Evolutionary conservation across 2,113 vertebrate species (phyloP), one percentile per base, ranked within the genome.

Genomic region (Tenebrosternarchus preto): DNA sequence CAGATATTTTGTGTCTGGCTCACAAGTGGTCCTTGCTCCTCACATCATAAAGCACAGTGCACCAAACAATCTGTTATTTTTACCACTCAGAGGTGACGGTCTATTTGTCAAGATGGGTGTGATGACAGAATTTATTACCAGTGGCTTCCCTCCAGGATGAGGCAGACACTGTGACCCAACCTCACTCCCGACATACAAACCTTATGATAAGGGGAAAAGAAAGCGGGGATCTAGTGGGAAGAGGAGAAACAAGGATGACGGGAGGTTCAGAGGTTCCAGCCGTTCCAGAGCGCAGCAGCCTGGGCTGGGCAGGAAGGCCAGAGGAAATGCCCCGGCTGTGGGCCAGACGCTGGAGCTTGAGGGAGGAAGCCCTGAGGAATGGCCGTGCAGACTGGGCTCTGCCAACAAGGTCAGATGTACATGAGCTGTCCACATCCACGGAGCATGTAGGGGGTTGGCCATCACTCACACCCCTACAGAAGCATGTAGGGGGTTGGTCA

Each of bases 61-160:
- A 61, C 27, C 75, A 79, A 87, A 85, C 85, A 89, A 91, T 93
- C 90, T 88, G 88, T 87, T 92, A 91, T 93, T 91, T 95, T 81
- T 83, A 90, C 88, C 87, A 27, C 83, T 61, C 79, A 86, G 87
- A 89, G 87, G 86, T 91, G 88, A 89, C 89, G 90, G 83, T 85
- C 73, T 84, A 88, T 89, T 93, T 93, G 94, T 94, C 93, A 90
- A 87, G 90, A 90, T 84, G 93, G 93, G 93, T 88, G 94, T 94
- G 93, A 94, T 94, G 92, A 89, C 83, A 89, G 89, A 93, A 95
- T 94, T 92, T 93, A 93, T 93, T 92, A 92, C 92, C 88, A 84
- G 84, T 91, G 91, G 91, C 93, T 94, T 95, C 94, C 92, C 90
- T 89, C 90, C 92, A 87, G 94, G 93, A 94, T 86, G 91, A 82